Conservation (phyloP, 2,888 invertebrate species). For the Tuberolachnus salignus region DNA sequence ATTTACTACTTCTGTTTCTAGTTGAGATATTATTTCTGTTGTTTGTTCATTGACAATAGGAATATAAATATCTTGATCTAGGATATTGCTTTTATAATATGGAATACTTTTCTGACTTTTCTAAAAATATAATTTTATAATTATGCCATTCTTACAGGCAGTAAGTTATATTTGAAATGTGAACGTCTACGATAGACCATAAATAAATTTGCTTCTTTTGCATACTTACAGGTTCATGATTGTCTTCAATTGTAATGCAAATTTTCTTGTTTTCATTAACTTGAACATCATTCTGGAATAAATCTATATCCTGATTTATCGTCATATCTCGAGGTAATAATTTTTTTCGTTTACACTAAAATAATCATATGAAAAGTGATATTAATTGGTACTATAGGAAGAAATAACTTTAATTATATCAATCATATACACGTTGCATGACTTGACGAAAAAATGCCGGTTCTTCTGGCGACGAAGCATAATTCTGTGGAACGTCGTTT, state of each 20-base stretch:
- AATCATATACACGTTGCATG: constrained; percentile 12
- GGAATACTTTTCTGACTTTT: background rate
- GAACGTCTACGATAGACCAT: too few species aligned
- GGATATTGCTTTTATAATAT: background rate
- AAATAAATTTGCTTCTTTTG: background rate
- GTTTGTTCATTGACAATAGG: background rate
- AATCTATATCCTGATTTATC: background rate
- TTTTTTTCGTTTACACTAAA: constrained; percentile 30
- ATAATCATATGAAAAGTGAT: background rate
- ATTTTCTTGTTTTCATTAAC: background rate
- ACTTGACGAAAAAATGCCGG: constrained; percentile 40
- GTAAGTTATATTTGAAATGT: too few species aligned
- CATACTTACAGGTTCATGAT: background rate
- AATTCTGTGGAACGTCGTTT: background rate
- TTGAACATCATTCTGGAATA: background rate
- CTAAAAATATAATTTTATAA: constrained; percentile 3
- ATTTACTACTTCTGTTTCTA: background rate
- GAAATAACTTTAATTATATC: background rate
- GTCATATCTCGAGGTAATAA: background rate
- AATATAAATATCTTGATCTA: background rate
- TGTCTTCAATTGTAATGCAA: background rate
- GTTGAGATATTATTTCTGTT: background rate
- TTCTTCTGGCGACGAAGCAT: constrained; percentile 14
- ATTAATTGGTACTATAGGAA: background rate
- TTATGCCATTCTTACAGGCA: too few species aligned